Evolutionary conservation across 2,888 invertebrate genomes (phyloP), one percentile per base, ranked within the genome.

Genomic region (Synanthedon andrenaeformis): DNA sequence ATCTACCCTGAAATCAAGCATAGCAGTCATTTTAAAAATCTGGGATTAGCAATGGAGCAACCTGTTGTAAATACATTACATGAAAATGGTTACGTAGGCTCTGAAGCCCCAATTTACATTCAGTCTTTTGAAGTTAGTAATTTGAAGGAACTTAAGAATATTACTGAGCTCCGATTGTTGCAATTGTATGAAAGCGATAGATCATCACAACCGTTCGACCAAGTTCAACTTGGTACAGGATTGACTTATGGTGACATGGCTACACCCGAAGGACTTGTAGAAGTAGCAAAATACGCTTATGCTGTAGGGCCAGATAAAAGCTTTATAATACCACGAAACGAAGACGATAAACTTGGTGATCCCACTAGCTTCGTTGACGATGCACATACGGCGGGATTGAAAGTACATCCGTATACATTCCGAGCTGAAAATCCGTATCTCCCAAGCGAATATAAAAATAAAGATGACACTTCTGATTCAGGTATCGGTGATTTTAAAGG

Each of bases 1-100:
- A 74, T 87, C 51, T 84, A 83, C 54, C 82, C 81, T 14, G 86
- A 87, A 69, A 81, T 85, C 42, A 87, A 86, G 66, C 82, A 86
- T 52, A 61, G 64, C 0, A 76, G 77, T 23, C 82, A 87, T 60
- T 87, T 86, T 52, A 73, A 79, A 60, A 64, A 58, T 2, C 57
- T 83, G 5, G 79, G 75, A 3, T 62, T 86, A 35, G 66, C 79
- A 3, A 80, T 87, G 79, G 86, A 87, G 60, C 59, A 62, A 49
- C 69, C 72, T 1, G 58, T 86, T 10, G 82, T 84, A 0, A 75
- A 82, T 13, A 67, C 72, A 42, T 70, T 87, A 3, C 79, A 81
- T 57, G 67, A 53, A 13, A 85, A 84, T 53, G 81, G 82, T 6
- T 87, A 85, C 57, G 51, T 56, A 4, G 76, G 78, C 6, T 59